These are phyloP conservation scores for Phalacrocorax aristotelis DNA, from an alignment of 2,113 vertebrate genomes.

Conservation along the genomic window DNA sequence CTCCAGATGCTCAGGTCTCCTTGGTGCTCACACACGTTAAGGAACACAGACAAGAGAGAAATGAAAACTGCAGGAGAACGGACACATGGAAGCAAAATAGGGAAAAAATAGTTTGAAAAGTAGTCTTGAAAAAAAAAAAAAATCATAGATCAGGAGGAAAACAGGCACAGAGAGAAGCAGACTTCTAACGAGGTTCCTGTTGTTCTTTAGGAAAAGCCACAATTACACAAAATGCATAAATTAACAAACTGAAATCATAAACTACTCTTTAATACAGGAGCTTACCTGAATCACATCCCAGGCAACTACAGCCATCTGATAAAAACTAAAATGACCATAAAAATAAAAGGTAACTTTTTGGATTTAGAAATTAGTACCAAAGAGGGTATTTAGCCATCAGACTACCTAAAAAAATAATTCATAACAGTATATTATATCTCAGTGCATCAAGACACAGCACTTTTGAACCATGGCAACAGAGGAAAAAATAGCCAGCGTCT, in stretches of 20 bases:
- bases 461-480: neutral
- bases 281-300: neutral
- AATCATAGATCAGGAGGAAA: neutral
- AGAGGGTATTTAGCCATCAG: neutral
- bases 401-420: neutral
- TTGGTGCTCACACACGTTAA: rapidly evolving
- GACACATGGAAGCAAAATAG: neutral
- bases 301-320: neutral
- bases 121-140: no score
- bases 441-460: neutral
- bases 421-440: neutral
- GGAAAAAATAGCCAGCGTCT: neutral
- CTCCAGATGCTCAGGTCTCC: neutral
- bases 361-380: neutral
- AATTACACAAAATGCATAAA: neutral
- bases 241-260: neutral
- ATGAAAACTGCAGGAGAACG: neutral
- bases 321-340: neutral
- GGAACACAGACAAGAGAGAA: neutral
- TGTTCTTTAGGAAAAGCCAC: neutral
- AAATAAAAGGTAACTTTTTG: neutral
- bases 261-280: neutral
- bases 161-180: neutral
- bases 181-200: neutral
- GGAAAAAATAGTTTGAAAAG: neutral